These are phyloP conservation scores for Protophormia terraenovae DNA, from an alignment of 2,888 invertebrate genomes.

Conservation along the genomic window DNA sequence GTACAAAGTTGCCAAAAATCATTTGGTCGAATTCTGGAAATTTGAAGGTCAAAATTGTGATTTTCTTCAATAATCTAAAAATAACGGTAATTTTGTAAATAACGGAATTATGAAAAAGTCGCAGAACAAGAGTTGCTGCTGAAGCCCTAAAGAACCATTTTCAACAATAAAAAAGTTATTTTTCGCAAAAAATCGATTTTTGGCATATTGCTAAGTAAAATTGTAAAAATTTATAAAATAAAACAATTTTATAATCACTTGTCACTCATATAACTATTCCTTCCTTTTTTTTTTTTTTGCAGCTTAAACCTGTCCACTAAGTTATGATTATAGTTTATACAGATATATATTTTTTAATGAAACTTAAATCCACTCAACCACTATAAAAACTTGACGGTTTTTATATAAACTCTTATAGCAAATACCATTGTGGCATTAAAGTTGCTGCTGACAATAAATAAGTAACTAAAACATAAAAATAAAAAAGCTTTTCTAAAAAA, in stretches of 20 bases:
- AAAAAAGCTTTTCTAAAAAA: constrained; percentile 1
- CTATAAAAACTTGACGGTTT: constrained; percentile 31
- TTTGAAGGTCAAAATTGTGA: no score
- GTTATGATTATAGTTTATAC: constrained; percentile 20
- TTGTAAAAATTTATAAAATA: background rate
- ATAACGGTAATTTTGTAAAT: no score
- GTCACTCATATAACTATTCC: background rate
- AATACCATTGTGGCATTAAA: constrained; percentile 35
- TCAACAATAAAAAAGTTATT: no score
- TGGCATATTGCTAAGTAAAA: no score
- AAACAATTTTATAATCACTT: background rate
- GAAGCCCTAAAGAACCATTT: no score
- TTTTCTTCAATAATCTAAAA: no score
- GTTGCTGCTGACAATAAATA: constrained; percentile 50
- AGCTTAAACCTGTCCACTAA: constrained; percentile 17
- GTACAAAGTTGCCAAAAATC: no score
- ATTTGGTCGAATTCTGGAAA: no score
- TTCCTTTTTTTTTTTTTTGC: background rate
- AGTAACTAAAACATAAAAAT: constrained; percentile 21
- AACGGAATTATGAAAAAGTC: no score
- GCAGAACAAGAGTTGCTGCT: no score
- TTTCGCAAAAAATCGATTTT: no score
- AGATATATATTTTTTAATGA: background rate
- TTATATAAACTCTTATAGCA: constrained; percentile 21
- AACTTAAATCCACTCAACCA: constrained; percentile 22